These are phyloP conservation scores for Arothron firmamentum DNA, from an alignment of 2,113 vertebrate genomes.

Conservation along the genomic window DNA sequence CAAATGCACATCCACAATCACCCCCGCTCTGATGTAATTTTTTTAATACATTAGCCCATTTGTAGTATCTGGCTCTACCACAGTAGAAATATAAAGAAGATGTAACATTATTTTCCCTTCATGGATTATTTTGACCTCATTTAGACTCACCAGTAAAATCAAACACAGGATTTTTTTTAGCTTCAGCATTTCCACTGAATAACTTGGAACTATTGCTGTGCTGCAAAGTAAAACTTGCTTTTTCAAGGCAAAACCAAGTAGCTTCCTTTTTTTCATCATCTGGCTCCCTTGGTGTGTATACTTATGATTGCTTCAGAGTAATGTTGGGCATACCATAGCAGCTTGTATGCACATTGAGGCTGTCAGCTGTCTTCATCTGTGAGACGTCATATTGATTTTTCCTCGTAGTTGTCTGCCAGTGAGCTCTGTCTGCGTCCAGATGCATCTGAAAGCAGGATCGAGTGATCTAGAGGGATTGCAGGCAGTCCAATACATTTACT, in stretches of 20 bases:
- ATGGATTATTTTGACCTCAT: slow-evolving; percentile 38
- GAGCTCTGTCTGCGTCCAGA: slow-evolving; percentile 56
- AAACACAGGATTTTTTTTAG: slow-evolving; percentile 2
- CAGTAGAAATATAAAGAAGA: not conserved
- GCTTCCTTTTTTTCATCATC: not conserved
- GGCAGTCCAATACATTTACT: slow-evolving; percentile 56
- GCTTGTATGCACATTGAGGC: slow-evolving; percentile 19
- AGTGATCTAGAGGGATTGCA: slow-evolving; percentile 51
- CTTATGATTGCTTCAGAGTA: not conserved
- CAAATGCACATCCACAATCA: slow-evolving; percentile 5
- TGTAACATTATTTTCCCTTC: slow-evolving; percentile 7
- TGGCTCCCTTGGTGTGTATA: not conserved
- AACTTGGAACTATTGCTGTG: not conserved
- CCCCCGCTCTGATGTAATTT: slow-evolving; percentile 10
- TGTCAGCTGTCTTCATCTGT: slow-evolving; percentile 44
- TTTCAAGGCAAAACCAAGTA: slow-evolving; percentile 6
- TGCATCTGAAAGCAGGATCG: slow-evolving; percentile 37
- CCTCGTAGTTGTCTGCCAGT: slow-evolving; percentile 47
- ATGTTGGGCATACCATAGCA: slow-evolving; percentile 4
- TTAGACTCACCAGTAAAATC: slow-evolving; percentile 24
- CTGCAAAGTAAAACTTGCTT: slow-evolving; percentile 10
- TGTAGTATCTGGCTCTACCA: slow-evolving; percentile 3
- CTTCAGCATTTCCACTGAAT: slow-evolving; percentile 26
- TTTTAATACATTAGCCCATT: slow-evolving; percentile 3
- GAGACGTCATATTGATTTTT: slow-evolving; percentile 63